Evolutionary conservation across 2,888 invertebrate species (phyloP), one percentile per base, ranked within the genome.

Genomic region (Hyalella azteca): DNA sequence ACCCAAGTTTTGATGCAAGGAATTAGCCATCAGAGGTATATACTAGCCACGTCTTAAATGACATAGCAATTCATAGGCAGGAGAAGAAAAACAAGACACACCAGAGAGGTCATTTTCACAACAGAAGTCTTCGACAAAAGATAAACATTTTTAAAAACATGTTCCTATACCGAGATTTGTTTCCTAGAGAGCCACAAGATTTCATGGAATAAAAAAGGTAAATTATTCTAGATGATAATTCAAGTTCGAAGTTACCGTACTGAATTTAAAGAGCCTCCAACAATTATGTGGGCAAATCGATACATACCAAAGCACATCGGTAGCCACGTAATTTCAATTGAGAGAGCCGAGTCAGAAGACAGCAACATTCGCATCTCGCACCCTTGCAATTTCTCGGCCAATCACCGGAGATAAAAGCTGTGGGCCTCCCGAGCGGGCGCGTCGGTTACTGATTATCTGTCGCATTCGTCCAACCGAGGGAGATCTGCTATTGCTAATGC

Each of bases 311-410:
- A 54, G 54, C 26, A 54, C 54, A n/a, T n/a, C n/a, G n/a, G n/a
- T n/a, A n/a, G 54, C 54, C 22, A 29, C 54, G 54, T 54, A 54
- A 54, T 54, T 54, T 54, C 54, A 54, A 54, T 54, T 26, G 54
- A 29, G 29, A 54, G 54, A 54, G 54, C 54, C 26, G 54, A 54
- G 54, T 54, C 54, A 11, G 54, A 1, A 13, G 54, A 22, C 22
- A 13, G 26, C 22, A 29, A 22, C 54, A 22, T 54, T 22, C 15
- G 66, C 66, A 66, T 59, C 59, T 15, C 22, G 59, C 15, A 59
- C n/a, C 59, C 13, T 66, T 29, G 66, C 66, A 66, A 66, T 66
- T 66, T 66, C 66, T 66, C 66, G 66, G 39, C 66, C 66, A 66
- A 66, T 66, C 66, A 66, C 66, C 36, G 36, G 29, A 66, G 66